Base-by-base conservation (phyloP, 2,797 vertebrate species). In the Macrochelys suwanniensis region DNA sequence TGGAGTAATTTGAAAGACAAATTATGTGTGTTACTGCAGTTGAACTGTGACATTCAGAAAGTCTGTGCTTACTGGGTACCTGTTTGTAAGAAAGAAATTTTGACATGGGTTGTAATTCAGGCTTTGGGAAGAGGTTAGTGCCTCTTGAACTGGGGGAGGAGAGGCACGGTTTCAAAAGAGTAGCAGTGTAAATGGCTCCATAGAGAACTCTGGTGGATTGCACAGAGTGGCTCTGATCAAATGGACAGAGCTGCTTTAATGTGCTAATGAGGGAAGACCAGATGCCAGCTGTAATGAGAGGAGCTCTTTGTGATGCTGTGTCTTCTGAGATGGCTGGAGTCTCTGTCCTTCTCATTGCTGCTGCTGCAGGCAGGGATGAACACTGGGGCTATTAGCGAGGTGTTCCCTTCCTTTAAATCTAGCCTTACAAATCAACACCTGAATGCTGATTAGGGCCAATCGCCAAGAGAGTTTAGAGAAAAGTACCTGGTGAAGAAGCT, bases 181-280 rank as follows among this genome's bases (percentile, higher is more conserved):
- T 80, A 19, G 84, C 82, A 13, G 88, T 94, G 90, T 98, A 96
- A 98, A 98, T 98, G 97, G 92, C 97, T 96, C 94, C 96, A 94
- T 89, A 98, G 98, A 98, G 96, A 89, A 96, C 56, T 88, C 82
- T 87, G 88, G 95, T 84, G 86, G 50, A 97, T 96, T 97, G 97
- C 98, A 98, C 98, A 98, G 98, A 98, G 98, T 90, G 42, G 97
- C 96, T 98, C 97, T 97, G 97, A 98, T 97, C 93, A 96, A 97
- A 97, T 97, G 97, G 97, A 98, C 98, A 97, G 98, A 98, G 97
- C 94, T 94, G 98, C 98, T 98, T 98, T 98, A 98, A 98, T 98
- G 98, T 98, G 98, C 98, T 98, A 98, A 98, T 98, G 96, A 98
- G 98, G 96, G 95, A 95, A 98, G 97, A 97, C 97, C 98, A 98